These are phyloP conservation scores for Xylocampa areola DNA, from an alignment of 2,888 invertebrate species.

Conservation along the genomic window DNA sequence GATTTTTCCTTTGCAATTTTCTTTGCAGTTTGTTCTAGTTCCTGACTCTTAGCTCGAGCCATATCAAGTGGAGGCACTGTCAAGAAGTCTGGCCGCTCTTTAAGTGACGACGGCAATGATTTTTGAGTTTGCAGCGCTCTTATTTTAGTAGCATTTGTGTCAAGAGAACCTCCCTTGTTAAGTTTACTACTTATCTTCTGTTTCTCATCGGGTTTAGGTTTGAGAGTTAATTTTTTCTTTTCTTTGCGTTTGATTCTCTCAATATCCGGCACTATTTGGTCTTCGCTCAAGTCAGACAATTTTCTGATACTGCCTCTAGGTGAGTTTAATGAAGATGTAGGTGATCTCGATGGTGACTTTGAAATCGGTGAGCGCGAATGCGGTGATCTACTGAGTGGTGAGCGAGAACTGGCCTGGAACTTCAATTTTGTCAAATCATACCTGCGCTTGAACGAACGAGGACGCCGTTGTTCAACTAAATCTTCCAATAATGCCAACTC, in stretches of 20 bases:
- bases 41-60: conserved; percentile 90
- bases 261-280: conserved; percentile 87
- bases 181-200: conserved; percentile 78
- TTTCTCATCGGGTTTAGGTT: conserved; percentile 85
- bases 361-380: conserved; percentile 85
- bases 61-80: conserved; percentile 89
- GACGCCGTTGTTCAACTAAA: conserved; percentile 85
- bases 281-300: conserved; percentile 86
- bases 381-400: conserved; percentile 84
- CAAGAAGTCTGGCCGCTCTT: conserved; percentile 87
- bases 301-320: conserved; percentile 87
- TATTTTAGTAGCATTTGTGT: conserved; percentile 85
- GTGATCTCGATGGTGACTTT: conserved; percentile 87
- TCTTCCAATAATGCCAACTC: conserved; percentile 89
- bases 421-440: conserved; percentile 83
- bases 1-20: conserved; percentile 91
- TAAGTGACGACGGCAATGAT: conserved; percentile 88
- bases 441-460: conserved; percentile 86
- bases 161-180: conserved; percentile 86
- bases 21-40: conserved; percentile 88
- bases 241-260: conserved; percentile 87
- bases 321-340: conserved; percentile 87
- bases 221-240: conserved; percentile 84
- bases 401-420: conserved; percentile 80
- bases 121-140: conserved; percentile 87